These are phyloP conservation scores for Stenolophus ochropezus DNA, from an alignment of 2,888 invertebrate species.

Conservation along the genomic window DNA sequence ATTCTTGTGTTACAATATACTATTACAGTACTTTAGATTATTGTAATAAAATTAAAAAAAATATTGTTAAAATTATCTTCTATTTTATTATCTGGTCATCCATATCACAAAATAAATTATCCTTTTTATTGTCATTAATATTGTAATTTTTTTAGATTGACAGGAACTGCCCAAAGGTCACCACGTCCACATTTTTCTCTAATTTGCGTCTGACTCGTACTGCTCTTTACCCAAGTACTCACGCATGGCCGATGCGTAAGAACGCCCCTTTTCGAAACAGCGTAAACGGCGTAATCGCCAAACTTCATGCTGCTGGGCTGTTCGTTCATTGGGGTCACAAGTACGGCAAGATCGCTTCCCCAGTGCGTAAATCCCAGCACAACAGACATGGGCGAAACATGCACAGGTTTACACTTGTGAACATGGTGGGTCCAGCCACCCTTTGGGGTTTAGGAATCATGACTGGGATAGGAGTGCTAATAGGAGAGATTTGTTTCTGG, in stretches of 20 bases:
- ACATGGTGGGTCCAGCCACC: background rate
- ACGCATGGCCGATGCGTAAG: constrained; percentile 10
- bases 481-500: background rate
- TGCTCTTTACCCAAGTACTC: background rate
- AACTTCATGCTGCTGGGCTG: background rate
- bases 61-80: too few species aligned
- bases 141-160: background rate
- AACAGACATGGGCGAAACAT: background rate
- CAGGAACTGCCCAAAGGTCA: constrained; percentile 1
- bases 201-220: background rate
- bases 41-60: too few species aligned
- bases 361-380: constrained; percentile 52
- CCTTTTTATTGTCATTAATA: too few species aligned
- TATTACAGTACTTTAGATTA: too few species aligned
- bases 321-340: background rate
- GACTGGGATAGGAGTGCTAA: background rate
- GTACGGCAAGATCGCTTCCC: constrained; percentile 36
- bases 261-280: background rate
- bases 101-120: too few species aligned
- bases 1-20: too few species aligned
- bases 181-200: background rate
- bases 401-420: background rate
- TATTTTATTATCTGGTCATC: too few species aligned
- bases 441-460: background rate
- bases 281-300: background rate